Base-by-base conservation (phyloP, 1,140 invertebrate genomes). In the Drosophila willistoni region DNA sequence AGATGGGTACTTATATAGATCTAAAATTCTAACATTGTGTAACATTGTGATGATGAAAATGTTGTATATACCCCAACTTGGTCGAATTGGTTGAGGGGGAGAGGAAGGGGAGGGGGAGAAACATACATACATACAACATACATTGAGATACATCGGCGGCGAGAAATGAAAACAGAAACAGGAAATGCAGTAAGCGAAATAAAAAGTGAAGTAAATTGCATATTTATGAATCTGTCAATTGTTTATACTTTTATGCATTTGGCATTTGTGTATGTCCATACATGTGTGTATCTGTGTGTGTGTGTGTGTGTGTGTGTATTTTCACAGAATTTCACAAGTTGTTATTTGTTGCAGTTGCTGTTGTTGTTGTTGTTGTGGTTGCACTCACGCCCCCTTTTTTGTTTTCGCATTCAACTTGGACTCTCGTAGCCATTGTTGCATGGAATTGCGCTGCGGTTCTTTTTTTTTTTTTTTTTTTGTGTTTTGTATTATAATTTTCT, bases 221-320 rank as follows among this genome's bases (percentile, higher is more conserved):
- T 90, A 90, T 90, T 90, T 90, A 90, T 90, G 87, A 90, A 90
- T 90, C 82, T 90, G 87, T 90, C 87, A 90, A 90, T 90, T 90
- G 85, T 90, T 87, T 90, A 87, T 90, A 90, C 77, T 79, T 79
- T 79, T 78, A 84, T 81, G 74, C 73, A 84, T 89, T 74, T 42
- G 77, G 64, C 68, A 74, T 69, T 68, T 71, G 56, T 71, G 61
- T 68, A 44, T 77, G 22, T 9, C 4, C 7, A 47, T 47, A 17
- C 7, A 47, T 47, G 9, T 4, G 10, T 51, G 4, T 22, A n/a
- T n/a, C n/a, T n/a, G 17, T 47, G 7, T 19, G 3, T 19, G 44
- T 47, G 7, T 47, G 17, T 78, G 61, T 66, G 79, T 64, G 62
- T 77, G 64, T 73, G 67, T 59, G 36, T 69, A 57, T 54, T 80